These are phyloP conservation scores for Allobates femoralis DNA, from an alignment of 2,797 vertebrate species.

Conservation along the genomic window DNA sequence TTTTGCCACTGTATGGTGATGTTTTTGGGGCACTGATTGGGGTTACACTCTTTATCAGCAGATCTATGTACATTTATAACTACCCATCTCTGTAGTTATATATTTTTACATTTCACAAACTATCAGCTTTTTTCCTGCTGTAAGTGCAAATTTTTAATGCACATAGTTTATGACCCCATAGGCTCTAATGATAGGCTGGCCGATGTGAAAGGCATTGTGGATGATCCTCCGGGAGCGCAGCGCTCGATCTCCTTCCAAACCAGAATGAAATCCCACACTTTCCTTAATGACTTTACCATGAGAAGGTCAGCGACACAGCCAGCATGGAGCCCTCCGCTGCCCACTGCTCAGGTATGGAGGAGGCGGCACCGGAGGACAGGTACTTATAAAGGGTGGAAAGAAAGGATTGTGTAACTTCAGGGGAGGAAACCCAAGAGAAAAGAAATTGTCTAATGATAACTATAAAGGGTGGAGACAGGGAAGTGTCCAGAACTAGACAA, in stretches of 20 bases:
- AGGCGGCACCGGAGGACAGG: background rate
- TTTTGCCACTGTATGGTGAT: constrained; percentile 69
- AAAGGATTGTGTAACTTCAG: background rate
- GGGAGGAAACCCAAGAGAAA: too few relatives aligned
- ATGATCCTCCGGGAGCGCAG: background rate
- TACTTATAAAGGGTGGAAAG: background rate
- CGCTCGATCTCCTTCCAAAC: constrained; percentile 36
- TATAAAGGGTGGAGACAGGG: too few relatives aligned
- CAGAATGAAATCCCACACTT: constrained; percentile 40
- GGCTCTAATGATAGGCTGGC: background rate
- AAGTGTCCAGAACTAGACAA: too few relatives aligned
- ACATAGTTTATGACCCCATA: constrained; percentile 13
- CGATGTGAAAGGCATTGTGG: constrained; percentile 36
- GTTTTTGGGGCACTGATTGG: background rate
- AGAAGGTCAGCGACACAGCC: background rate
- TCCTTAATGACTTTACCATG: constrained; percentile 36
- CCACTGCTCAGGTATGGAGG: background rate
- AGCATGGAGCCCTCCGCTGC: background rate
- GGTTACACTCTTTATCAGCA: too few relatives aligned
- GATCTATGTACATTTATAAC: background rate
- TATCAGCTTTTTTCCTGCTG: background rate
- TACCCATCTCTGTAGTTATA: background rate
- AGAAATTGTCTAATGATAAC: too few relatives aligned
- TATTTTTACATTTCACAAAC: background rate
- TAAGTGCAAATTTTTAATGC: background rate